Percentiles rank a stretch among this genome's conserved stretches.
phyloP scores from a whole-genome alignment of 2,113 vertebrate genomes.

The Dromas ardeola region DNA sequence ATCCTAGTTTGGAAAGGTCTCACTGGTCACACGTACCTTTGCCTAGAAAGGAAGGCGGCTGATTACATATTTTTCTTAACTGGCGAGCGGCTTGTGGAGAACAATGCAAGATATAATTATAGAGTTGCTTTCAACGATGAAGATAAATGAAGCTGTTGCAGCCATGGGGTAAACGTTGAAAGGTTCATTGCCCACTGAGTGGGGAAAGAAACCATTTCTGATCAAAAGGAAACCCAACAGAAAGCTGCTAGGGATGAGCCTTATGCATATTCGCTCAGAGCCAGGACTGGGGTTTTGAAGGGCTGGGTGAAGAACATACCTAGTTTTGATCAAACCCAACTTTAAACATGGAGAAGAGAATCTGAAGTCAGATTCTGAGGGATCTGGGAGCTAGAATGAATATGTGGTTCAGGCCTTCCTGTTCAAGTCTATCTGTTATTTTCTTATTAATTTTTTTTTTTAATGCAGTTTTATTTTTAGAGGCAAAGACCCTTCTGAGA shows the following conservation, averaged over 20 bases:
- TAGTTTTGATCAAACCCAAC: not conserved
- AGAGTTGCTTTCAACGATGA: slow-evolving; percentile 58
- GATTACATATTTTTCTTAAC: slow-evolving; percentile 72
- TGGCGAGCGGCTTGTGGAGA: slow-evolving; percentile 50
- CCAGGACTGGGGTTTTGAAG: not conserved
- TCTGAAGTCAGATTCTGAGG: not conserved
- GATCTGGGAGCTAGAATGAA: not conserved
- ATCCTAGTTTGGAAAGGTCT: slow-evolving; percentile 78
- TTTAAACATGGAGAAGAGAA: not conserved
- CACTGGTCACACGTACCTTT: slow-evolving; percentile 76
- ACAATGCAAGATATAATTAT: slow-evolving; percentile 78
- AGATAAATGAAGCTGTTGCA: slow-evolving; percentile 62
- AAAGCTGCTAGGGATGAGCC: not conserved
- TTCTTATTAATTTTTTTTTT: too few species aligned
- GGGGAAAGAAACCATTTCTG: not conserved
- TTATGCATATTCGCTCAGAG: not conserved
- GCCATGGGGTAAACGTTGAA: slow-evolving; percentile 31
- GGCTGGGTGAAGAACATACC: not conserved
- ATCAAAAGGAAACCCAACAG: not conserved
- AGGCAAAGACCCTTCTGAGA: not conserved
- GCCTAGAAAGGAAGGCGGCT: slow-evolving; percentile 70
- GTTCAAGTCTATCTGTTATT: not conserved
- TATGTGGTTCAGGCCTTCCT: not conserved
- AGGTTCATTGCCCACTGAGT: slow-evolving; percentile 30
- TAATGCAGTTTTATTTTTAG: not conserved